These are phyloP conservation scores for Cynodonichthys magdalenae DNA, from an alignment of 2,797 vertebrate species.

Conservation along the genomic window DNA sequence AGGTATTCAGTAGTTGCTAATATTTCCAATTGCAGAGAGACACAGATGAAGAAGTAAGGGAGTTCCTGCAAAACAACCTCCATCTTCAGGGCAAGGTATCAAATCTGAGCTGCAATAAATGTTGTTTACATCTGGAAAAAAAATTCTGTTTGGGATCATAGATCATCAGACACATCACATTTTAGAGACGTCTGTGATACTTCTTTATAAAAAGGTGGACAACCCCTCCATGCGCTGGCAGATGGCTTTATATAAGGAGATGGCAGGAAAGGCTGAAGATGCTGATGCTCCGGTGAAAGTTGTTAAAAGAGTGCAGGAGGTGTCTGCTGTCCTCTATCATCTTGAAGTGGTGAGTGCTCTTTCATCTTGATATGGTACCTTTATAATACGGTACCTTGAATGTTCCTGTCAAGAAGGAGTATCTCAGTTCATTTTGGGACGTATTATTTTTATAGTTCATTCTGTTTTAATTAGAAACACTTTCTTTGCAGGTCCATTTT, in stretches of 20 bases:
- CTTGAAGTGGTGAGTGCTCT: slow-evolving; percentile 86
- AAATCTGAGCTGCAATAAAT: neutral
- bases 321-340: slow-evolving; percentile 93
- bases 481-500: too few relatives aligned
- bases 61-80: slow-evolving; percentile 91
- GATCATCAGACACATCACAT: neutral
- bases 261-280: slow-evolving; percentile 91
- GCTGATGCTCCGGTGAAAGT: slow-evolving; percentile 89
- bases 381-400: too few relatives aligned
- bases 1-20: slow-evolving; percentile 7
- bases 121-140: neutral
- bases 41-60: slow-evolving; percentile 94
- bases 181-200: slow-evolving; percentile 22
- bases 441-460: too few relatives aligned
- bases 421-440: too few relatives aligned
- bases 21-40: slow-evolving; percentile 85
- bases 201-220: slow-evolving; percentile 83
- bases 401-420: too few relatives aligned
- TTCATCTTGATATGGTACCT: neutral
- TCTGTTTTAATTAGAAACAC: too few relatives aligned
- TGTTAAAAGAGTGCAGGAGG: slow-evolving; percentile 93
- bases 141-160: neutral
- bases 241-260: slow-evolving; percentile 90
- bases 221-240: slow-evolving; percentile 94
- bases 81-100: slow-evolving; percentile 93